Conservation (phyloP, 2,888 invertebrate genomes). For the Dryobota labecula region DNA sequence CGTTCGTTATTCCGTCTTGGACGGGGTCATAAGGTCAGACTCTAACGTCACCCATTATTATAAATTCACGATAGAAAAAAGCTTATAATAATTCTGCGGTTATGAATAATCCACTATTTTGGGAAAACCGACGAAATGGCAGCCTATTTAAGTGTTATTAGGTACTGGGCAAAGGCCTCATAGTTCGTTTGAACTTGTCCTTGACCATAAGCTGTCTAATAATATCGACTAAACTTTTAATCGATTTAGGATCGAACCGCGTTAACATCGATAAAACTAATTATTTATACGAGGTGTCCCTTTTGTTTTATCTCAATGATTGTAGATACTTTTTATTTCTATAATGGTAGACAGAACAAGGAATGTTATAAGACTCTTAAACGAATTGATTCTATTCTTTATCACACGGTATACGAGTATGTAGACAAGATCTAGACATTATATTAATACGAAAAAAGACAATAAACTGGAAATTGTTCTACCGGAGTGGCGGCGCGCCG, state of each 20-base stretch:
- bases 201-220: constrained; percentile 36
- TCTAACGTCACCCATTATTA: constrained; percentile 74
- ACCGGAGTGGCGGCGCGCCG: too few species aligned
- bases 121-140: constrained; percentile 65
- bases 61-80: constrained; percentile 68
- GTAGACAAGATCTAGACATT: too few species aligned
- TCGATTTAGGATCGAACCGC: constrained; percentile 28
- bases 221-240: constrained; percentile 41
- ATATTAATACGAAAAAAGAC: too few species aligned
- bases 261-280: constrained; percentile 36
- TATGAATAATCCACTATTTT: constrained; percentile 62
- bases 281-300: constrained; percentile 14
- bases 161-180: constrained; percentile 55
- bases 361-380: not conserved
- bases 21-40: constrained; percentile 77
- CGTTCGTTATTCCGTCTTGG: constrained; percentile 69
- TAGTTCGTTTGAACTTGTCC: constrained; percentile 53
- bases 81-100: constrained; percentile 53
- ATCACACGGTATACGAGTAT: too few species aligned
- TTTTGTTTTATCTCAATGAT: not conserved
- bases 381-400: not conserved
- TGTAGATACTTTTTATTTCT: constrained; percentile 18
- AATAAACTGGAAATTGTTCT: too few species aligned
- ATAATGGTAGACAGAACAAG: not conserved
- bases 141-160: constrained; percentile 48